A percentile compares a stretch with the other conserved stretches of the same genome.
These are phyloP conservation scores for Upupa epops DNA, from an alignment of 2,113 vertebrate species.

Conservation along the genomic window DNA sequence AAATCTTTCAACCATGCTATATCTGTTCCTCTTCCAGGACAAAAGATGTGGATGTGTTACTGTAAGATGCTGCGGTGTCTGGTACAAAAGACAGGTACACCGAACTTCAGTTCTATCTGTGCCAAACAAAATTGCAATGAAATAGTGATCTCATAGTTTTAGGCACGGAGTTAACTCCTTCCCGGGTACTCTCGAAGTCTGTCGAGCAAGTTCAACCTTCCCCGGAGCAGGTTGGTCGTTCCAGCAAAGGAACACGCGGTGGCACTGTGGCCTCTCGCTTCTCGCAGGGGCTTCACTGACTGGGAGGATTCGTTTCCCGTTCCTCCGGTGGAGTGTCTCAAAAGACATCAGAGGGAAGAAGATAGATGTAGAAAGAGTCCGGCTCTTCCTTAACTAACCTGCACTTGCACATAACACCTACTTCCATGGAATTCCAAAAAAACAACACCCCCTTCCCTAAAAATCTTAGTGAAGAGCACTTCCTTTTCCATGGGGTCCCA, in stretches of 20 bases:
- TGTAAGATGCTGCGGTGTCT: neutral
- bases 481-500: neutral
- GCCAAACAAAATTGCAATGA: neutral
- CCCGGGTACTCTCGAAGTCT: fast-evolving
- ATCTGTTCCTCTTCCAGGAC: neutral
- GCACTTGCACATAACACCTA: neutral
- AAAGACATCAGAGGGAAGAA: neutral
- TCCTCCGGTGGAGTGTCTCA: fast-evolving
- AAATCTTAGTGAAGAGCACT: fast-evolving
- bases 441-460: neutral
- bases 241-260: neutral
- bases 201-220: fast-evolving
- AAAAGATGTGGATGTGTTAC: neutral
- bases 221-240: neutral
- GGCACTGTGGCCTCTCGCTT: neutral
- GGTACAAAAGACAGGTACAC: neutral
- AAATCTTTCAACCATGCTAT: neutral
- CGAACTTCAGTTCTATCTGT: neutral
- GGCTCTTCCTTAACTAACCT: neutral
- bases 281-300: fast-evolving
- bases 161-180: neutral
- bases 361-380: too few relatives aligned
- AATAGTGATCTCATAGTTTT: fast-evolving
- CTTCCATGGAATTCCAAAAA: neutral
- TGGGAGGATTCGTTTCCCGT: fast-evolving